phyloP scores from a whole-genome alignment of 2,113 vertebrate genomes.

The Pedetes capensis region DNA sequence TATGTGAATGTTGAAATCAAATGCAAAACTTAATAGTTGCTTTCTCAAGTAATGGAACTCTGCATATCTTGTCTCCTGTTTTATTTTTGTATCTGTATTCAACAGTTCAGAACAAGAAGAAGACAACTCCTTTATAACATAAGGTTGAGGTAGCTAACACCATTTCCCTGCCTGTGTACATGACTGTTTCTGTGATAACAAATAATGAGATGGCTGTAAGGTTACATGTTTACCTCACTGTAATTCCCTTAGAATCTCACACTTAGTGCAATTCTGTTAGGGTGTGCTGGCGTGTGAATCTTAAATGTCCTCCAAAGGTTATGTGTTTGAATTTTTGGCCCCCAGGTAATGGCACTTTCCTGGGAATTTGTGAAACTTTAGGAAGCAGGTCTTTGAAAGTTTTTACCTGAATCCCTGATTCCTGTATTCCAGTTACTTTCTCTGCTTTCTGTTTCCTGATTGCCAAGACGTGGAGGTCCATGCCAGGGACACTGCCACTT shows the following conservation, averaged over 20 bases:
- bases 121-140: background rate
- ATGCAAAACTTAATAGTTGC: accelerated
- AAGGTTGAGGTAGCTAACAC: background rate
- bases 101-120: background rate
- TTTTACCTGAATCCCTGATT: too few relatives aligned
- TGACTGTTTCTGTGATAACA: background rate
- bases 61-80: background rate
- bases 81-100: background rate
- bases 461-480: too few relatives aligned
- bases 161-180: background rate
- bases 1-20: background rate
- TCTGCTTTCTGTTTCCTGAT: too few relatives aligned
- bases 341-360: too few relatives aligned
- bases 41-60: background rate
- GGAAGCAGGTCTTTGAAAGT: too few relatives aligned
- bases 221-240: background rate
- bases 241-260: background rate
- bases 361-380: too few relatives aligned
- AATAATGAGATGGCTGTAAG: background rate
- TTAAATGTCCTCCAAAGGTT: background rate
- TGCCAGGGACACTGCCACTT: too few relatives aligned
- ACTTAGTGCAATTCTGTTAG: background rate
- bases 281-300: background rate
- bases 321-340: too few relatives aligned
- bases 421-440: too few relatives aligned